Base-by-base conservation (phyloP, 2,888 invertebrate species). In the Ernsta delagoae region DNA sequence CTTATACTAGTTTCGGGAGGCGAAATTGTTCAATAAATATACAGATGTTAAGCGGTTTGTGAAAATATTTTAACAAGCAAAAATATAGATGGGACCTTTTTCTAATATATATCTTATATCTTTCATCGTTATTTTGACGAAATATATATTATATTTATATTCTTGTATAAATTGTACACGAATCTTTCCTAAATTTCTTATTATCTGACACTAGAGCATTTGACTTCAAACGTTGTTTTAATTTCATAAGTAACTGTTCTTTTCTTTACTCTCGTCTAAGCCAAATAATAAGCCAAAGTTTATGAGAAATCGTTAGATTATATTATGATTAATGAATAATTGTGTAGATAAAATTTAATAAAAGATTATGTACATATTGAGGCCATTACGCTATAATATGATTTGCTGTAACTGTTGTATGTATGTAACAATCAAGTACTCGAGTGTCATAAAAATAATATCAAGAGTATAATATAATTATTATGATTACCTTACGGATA, bases 261-360 rank as follows among this genome's bases (percentile, higher is more conserved):
- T 65, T 76, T 82, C 78, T 78, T 76, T 78, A 83, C 79, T 81
- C 80, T 84, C 78, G 77, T 82, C 82, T 84, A 88, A 85, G 91
- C 90, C 91, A 91, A 91, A 92, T 82, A 85, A 76, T 81, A 86
- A 87, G 91, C 90, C 92, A 91, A 92, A 92, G 88, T 86, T 84
- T 68, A 68, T 77, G 16, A 82, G 84, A 79, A 79, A 79, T 78
- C 73, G 70, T 77, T 77, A 77, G 74, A 65, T 69, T 12, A n/a
- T 45, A 48, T 50, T 50, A 50, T 50, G 71, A 74, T 74, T 70
- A 69, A 72, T 75, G 74, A 77, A 66, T 70, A 67, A 61, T 60
- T 53, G 12, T 54, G 65, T 63, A 63, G 57, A 63, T 69, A 63
- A 69, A 61, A 56, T 53, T 68, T 66, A 69, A 74, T 71, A 65